Evolutionary conservation across 37 sponge, comb jelly and placozoan genomes (phyloP), one percentile per base, ranked within the genome.

Genomic region (Hormiphora californensis): DNA sequence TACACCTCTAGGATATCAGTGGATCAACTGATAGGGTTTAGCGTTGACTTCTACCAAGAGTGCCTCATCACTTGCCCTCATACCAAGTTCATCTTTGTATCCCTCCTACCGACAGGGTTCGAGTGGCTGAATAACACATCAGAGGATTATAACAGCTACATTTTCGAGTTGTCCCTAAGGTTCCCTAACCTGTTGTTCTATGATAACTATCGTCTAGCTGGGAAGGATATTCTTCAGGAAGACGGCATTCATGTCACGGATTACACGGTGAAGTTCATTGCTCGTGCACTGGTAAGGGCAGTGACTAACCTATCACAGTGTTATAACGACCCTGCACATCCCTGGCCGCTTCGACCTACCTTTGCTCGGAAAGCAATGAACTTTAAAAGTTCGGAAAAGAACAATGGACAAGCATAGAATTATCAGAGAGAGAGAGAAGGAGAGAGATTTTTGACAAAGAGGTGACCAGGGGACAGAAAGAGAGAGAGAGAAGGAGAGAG

Each of bases 41-140:
- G 39, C 68, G 68, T 65, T 12, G 25, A 15, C 11, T 65, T 65
- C 68, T 65, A 65, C 25, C 39, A 65, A 36, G 68, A 65, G 39
- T 65, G 36, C 35, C 15, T 39, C 68, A 65, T 17, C 19, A 25
- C 39, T 39, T 65, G 68, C 35, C 68, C 68, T 39, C 68, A 39
- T 36, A 65, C 68, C 5, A 65, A 65, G 68, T 65, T 65, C 68
- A 65, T 65, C 38, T 65, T 36, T 39, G 15, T 65, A 39, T 65
- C 68, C 21, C 68, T 65, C 27, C 38, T 65, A 19, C 68, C 31
- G 39, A 65, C 68, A 4, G 35, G 35, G 39, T 36, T 35, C 19
- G 68, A 65, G 68, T 65, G 68, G 68, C 39, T 65, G 39, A 65
- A 65, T 39, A 65, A 65, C 68, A 31, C 35, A 39, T 36, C 68